Base-by-base conservation (phyloP, 2,888 invertebrate genomes). In the Andrena haemorrhoa region DNA sequence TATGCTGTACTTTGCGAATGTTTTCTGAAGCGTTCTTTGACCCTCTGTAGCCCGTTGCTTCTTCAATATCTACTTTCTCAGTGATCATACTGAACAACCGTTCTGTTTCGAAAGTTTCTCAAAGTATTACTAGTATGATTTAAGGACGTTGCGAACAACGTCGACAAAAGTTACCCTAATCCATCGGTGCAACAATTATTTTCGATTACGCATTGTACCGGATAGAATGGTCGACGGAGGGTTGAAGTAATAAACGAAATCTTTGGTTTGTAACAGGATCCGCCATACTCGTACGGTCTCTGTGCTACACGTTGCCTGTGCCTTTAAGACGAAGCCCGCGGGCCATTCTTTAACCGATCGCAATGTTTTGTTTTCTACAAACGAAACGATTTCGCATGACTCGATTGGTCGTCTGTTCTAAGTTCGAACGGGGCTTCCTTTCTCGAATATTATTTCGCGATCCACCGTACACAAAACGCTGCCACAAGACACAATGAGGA, bases 271-370 rank as follows among this genome's bases (percentile, higher is more conserved):
- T 7, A 49, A 65, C 7, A 6, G 3, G 26, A 58, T 61, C 23
- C 12, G 26, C 56, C 31, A 51, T 68, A 56, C 35, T 49, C 41
- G n/a, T 65, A 35, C 83, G 85, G 88, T 74, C 33, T 51, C 12
- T 84, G 89, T 89, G 89, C 89, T 89, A 90, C 87, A 88, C 41
- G 92, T 93, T 92, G 93, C 92, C 92, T 89, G 91, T 93, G 93
- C 92, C 88, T 87, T 85, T 78, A 65, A 85, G 74, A 83, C 83
- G 49, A 64, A 56, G 84, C 83, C 56, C 81, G 83, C 83, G 79
- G 84, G 75, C 87, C 78, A 81, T 79, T 84, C 65, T 87, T 73
- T 68, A 82, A 82, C 85, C 70, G 82, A 75, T 63, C 71, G 41
- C 41, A 16, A 49, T 53, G 16, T 72, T 58, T 63, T 74, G 56